Conservation (phyloP, 2,113 vertebrate genomes). For the Onychostoma macrolepis region DNA sequence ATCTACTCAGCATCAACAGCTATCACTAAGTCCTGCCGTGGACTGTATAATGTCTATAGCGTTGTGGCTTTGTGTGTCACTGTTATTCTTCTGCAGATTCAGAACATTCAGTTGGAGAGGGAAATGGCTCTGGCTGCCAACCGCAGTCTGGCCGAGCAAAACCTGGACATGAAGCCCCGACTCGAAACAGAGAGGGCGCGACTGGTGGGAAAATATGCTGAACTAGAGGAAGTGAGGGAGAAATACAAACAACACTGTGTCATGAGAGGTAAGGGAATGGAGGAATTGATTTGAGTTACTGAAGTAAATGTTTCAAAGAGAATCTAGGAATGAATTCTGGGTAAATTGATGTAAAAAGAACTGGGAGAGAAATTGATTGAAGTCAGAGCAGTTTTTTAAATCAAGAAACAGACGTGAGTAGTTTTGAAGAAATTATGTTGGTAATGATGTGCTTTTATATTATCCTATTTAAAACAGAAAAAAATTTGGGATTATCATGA, state of each 20-base stretch:
- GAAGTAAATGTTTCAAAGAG: not conserved
- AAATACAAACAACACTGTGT: slow-evolving; percentile 69
- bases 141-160: slow-evolving; percentile 91
- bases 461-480: not conserved
- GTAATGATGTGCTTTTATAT: not conserved
- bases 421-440: not conserved
- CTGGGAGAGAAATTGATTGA: not conserved
- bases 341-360: not conserved
- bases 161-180: slow-evolving; percentile 85
- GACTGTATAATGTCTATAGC: not conserved
- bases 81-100: slow-evolving; percentile 74
- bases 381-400: not conserved
- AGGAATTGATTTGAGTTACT: not conserved
- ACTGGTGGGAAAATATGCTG: slow-evolving; percentile 82
- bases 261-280: slow-evolving; percentile 66
- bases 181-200: slow-evolving; percentile 81
- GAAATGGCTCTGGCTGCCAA: slow-evolving; percentile 94
- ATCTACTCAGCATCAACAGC: not conserved
- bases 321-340: not conserved
- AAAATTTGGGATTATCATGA: not conserved
- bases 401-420: not conserved
- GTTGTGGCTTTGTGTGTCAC: not conserved
- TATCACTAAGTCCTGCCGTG: not conserved
- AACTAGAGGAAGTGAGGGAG: slow-evolving; percentile 79
- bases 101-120: slow-evolving; percentile 91